phyloP scores from a whole-genome alignment of 2,888 invertebrate species.

The Tuta absoluta region DNA sequence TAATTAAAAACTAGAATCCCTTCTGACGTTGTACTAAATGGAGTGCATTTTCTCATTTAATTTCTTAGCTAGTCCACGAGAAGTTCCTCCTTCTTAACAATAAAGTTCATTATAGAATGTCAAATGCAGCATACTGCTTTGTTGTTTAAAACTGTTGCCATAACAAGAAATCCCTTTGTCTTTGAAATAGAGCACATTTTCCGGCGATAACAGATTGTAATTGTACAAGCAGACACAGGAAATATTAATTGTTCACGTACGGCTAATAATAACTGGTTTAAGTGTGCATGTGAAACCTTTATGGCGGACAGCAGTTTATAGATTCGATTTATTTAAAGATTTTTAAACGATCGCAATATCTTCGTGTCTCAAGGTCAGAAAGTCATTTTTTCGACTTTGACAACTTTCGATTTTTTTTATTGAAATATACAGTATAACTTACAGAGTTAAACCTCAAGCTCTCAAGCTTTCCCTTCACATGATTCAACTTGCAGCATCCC shows the following conservation, averaged over 20 bases:
- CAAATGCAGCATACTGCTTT: not conserved
- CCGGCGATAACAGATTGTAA: not conserved
- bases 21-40: too few relatives aligned
- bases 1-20: too few relatives aligned
- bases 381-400: not conserved
- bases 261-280: conserved; percentile 28
- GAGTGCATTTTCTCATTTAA: too few relatives aligned
- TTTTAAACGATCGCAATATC: not conserved
- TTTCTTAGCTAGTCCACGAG: not conserved
- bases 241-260: conserved; percentile 29
- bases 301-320: not conserved
- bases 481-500: too few relatives aligned
- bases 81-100: not conserved
- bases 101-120: not conserved
- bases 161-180: not conserved
- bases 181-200: not conserved
- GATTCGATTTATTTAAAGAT: not conserved
- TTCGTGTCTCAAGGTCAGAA: not conserved
- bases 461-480: too few relatives aligned
- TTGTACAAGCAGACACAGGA: conserved; percentile 22
- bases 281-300: conserved; percentile 23
- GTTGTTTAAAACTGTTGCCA: not conserved
- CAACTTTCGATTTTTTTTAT: too few relatives aligned
- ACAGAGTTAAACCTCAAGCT: too few relatives aligned
- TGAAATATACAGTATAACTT: too few relatives aligned